Evolutionary conservation across 2,797 vertebrate species (phyloP).

Genomic region (Hippopotamyrus pictus): DNA sequence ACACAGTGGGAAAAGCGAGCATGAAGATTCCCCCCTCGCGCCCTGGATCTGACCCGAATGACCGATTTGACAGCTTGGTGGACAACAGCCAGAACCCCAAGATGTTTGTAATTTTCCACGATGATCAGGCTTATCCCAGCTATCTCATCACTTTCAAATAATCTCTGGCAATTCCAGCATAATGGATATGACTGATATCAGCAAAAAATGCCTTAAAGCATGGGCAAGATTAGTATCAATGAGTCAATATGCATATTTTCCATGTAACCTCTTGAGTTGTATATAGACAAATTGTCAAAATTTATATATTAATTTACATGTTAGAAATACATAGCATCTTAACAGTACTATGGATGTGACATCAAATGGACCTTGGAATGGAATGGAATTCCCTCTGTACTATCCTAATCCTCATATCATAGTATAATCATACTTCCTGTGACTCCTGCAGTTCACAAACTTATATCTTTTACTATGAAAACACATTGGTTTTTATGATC

Average conservation of each 20-base stretch:
- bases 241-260: background rate
- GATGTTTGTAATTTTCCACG: conserved; percentile 58
- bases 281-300: background rate
- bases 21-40: conserved; percentile 40
- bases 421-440: background rate
- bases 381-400: background rate
- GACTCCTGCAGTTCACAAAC: background rate
- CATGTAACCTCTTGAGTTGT: background rate
- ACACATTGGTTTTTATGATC: background rate
- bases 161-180: background rate
- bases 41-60: conserved; percentile 32
- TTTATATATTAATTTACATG: background rate
- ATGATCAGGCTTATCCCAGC: conserved; percentile 59
- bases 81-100: conserved; percentile 37
- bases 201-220: background rate
- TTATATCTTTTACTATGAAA: background rate
- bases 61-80: conserved; percentile 55
- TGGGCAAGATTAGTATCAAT: background rate
- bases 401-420: background rate
- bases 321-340: background rate
- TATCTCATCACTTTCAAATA: conserved; percentile 54
- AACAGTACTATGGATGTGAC: background rate
- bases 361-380: background rate
- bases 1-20: background rate
- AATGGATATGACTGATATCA: background rate